Percentiles rank a stretch among this genome's conserved stretches.
These are phyloP conservation scores for Drosophila siamana DNA, from an alignment of 2,888 invertebrate species.

Conservation along the genomic window DNA sequence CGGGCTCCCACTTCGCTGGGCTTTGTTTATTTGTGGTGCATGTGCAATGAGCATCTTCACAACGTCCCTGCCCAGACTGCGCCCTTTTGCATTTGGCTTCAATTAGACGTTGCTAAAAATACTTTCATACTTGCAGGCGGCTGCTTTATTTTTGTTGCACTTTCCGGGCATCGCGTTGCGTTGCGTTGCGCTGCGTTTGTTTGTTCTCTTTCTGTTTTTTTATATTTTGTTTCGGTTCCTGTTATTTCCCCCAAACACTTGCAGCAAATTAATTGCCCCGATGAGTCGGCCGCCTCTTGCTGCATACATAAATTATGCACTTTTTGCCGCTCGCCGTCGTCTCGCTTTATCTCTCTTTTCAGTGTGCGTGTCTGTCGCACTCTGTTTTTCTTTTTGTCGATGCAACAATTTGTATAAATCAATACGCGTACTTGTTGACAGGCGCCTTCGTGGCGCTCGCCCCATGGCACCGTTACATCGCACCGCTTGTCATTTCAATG, in stretches of 20 bases:
- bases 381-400: conserved; percentile 22
- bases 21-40: conserved; percentile 48
- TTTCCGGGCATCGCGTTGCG: conserved; percentile 35
- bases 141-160: conserved; percentile 63
- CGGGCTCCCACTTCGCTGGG: conserved; percentile 11
- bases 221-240: conserved; percentile 7
- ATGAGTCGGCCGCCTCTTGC: conserved; percentile 47
- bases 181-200: conserved; percentile 25
- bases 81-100: conserved; percentile 54
- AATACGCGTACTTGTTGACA: conserved; percentile 68
- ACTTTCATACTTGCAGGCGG: conserved; percentile 27
- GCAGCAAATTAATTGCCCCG: conserved; percentile 67
- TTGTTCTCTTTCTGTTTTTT: conserved; percentile 18
- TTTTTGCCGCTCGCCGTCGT: neutral
- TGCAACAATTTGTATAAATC: conserved; percentile 71
- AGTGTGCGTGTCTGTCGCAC: neutral
- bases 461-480: conserved; percentile 37
- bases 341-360: conserved; percentile 6
- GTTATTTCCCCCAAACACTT: conserved; percentile 16
- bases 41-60: conserved; percentile 22
- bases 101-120: conserved; percentile 54
- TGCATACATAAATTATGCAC: conserved; percentile 65
- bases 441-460: conserved; percentile 42
- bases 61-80: conserved; percentile 16
- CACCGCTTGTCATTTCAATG: conserved; percentile 36